These are phyloP conservation scores for Camponotus vicinus DNA, from an alignment of 1,140 invertebrate genomes.

Conservation along the genomic window DNA sequence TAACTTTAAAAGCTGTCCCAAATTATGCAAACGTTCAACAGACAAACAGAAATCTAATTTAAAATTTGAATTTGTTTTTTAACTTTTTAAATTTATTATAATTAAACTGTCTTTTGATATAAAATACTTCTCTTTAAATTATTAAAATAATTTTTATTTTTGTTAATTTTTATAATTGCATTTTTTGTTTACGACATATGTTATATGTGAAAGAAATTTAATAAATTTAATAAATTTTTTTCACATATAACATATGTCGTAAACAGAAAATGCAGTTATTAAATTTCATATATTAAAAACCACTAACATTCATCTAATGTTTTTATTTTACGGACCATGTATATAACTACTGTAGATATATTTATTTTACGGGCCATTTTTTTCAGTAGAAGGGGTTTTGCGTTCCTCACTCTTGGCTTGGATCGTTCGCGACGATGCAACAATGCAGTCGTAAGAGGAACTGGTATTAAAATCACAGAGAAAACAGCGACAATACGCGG, in stretches of 20 bases:
- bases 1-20: background rate
- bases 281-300: background rate
- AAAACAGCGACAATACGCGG: background rate
- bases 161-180: background rate
- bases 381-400: background rate
- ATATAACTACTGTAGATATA: background rate
- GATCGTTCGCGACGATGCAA: constrained; percentile 22
- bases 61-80: background rate
- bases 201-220: background rate
- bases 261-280: background rate
- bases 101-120: background rate
- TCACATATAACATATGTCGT: background rate
- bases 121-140: no score
- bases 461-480: constrained; percentile 16
- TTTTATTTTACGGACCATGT: background rate
- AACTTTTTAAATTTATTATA: background rate
- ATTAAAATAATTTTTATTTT: no score
- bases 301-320: background rate
- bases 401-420: constrained; percentile 24
- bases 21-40: background rate
- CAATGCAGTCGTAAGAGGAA: background rate
- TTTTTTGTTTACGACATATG: background rate
- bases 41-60: constrained; percentile 26
- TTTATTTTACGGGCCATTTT: background rate
- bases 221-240: background rate